Evolutionary conservation across 2,888 invertebrate genomes (phyloP).

Genomic region (Stenolophus ochropezus): DNA sequence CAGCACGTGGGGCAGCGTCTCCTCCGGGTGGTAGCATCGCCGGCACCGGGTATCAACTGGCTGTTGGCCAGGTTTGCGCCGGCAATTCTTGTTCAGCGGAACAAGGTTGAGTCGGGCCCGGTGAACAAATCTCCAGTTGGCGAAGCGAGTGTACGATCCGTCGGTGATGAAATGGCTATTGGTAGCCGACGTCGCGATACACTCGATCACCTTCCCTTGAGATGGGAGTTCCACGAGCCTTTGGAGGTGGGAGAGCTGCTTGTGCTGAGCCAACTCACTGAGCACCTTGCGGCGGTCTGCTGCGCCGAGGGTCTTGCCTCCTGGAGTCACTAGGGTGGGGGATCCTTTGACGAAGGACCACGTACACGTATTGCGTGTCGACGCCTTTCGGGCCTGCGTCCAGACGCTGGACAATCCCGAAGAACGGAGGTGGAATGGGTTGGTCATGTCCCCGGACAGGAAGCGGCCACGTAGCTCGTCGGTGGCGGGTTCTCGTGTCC

Average conservation of each 20-base stretch:
- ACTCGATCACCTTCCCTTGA: conserved; percentile 28
- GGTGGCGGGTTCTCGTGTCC: too few species aligned
- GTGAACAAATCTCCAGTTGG: too few species aligned
- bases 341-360: conserved; percentile 60
- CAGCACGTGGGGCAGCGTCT: conserved; percentile 69
- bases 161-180: conserved; percentile 67
- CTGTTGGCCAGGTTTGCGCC: conserved; percentile 18
- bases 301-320: too few species aligned
- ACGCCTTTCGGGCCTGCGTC: conserved; percentile 63
- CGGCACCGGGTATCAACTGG: not conserved
- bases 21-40: conserved; percentile 60
- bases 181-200: conserved; percentile 20
- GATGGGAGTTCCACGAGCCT: not conserved
- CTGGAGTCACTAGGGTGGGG: conserved; percentile 63
- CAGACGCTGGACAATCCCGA: conserved; percentile 61
- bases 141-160: too few species aligned
- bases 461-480: conserved; percentile 1
- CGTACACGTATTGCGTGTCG: conserved; percentile 61
- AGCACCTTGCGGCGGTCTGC: conserved; percentile 52
- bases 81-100: conserved; percentile 65
- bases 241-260: not conserved
- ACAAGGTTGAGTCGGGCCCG: conserved; percentile 68
- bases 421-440: conserved; percentile 48
- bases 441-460: not conserved
- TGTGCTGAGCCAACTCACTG: not conserved